phyloP scores from a whole-genome alignment of 2,888 invertebrate species.

The Cheilosia variabilis region DNA sequence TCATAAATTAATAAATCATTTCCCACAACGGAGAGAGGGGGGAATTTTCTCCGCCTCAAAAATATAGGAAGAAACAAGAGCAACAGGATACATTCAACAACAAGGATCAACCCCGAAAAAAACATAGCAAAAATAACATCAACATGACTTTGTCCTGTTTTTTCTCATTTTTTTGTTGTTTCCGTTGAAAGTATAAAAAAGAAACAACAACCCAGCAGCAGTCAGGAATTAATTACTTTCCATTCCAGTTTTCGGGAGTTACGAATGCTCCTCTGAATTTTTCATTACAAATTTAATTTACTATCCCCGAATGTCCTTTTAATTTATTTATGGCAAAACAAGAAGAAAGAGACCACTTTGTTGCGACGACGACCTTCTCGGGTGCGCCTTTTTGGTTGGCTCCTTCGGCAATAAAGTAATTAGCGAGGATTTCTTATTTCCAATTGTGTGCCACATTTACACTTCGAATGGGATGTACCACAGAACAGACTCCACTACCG shows the following conservation, averaged over 20 bases:
- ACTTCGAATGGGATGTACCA: neutral
- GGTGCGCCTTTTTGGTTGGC: neutral
- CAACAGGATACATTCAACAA: slow-evolving; percentile 61
- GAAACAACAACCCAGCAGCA: neutral
- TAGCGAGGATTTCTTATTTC: slow-evolving; percentile 72
- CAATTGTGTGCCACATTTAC: slow-evolving; percentile 44
- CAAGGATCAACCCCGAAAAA: slow-evolving; percentile 48
- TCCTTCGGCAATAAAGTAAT: slow-evolving; percentile 72
- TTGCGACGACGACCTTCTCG: slow-evolving; percentile 10
- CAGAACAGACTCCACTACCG: neutral
- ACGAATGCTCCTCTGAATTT: slow-evolving; percentile 66
- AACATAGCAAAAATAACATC: slow-evolving; percentile 52
- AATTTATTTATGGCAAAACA: slow-evolving; percentile 61
- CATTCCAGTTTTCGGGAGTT: slow-evolving; percentile 51
- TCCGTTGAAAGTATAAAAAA: slow-evolving; percentile 14
- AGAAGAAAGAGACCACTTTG: slow-evolving; percentile 20
- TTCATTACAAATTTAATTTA: slow-evolving; percentile 74
- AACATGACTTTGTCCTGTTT: slow-evolving; percentile 56
- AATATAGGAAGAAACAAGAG: slow-evolving; percentile 8
- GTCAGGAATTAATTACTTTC: slow-evolving; percentile 72
- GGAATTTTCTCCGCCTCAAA: neutral
- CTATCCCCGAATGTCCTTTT: slow-evolving; percentile 73
- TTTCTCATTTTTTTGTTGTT: slow-evolving; percentile 9
- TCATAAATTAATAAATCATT: slow-evolving; percentile 70
- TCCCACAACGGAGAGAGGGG: neutral